Percentiles rank a stretch among this genome's conserved stretches.
phyloP scores from a whole-genome alignment of 1,140 invertebrate genomes.

The Hyposmocoma kahamanoa region DNA sequence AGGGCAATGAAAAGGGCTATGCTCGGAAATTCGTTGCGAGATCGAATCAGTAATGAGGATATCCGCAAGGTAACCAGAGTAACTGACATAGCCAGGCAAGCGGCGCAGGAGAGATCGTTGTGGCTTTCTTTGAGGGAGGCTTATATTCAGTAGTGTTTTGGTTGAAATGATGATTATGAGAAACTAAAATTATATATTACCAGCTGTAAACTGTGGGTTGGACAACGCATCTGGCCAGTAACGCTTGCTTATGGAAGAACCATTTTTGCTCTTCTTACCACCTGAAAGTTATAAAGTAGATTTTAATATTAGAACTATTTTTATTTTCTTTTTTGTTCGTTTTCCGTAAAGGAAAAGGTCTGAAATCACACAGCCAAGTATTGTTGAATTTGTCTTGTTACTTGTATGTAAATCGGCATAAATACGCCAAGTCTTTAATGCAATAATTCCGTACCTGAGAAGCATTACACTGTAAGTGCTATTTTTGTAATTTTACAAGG shows the following conservation, averaged over 20 bases:
- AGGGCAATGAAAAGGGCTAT: too few relatives aligned
- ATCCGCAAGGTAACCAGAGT: neutral
- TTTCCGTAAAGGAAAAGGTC: too few relatives aligned
- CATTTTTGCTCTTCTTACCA: slow-evolving; percentile 68
- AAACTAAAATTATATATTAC: slow-evolving; percentile 30
- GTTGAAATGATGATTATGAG: neutral
- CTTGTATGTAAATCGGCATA: too few relatives aligned
- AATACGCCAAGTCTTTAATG: too few relatives aligned
- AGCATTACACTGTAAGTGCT: too few relatives aligned
- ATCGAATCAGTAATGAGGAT: neutral
- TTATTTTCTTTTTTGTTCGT: too few relatives aligned
- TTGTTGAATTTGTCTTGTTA: too few relatives aligned
- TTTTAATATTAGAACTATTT: too few relatives aligned
- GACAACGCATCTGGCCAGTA: slow-evolving; percentile 69
- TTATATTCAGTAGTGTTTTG: neutral
- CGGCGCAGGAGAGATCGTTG: neutral
- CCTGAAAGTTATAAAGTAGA: too few relatives aligned
- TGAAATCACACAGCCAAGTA: too few relatives aligned
- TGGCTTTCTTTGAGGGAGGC: neutral
- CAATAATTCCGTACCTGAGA: too few relatives aligned
- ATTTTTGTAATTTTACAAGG: too few relatives aligned
- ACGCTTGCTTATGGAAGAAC: slow-evolving; percentile 63
- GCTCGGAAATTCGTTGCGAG: neutral
- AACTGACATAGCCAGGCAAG: neutral
- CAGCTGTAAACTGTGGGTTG: slow-evolving; percentile 67